Evolutionary conservation across 1,140 invertebrate genomes (phyloP).

Genomic region (Drosophila biarmipes): DNA sequence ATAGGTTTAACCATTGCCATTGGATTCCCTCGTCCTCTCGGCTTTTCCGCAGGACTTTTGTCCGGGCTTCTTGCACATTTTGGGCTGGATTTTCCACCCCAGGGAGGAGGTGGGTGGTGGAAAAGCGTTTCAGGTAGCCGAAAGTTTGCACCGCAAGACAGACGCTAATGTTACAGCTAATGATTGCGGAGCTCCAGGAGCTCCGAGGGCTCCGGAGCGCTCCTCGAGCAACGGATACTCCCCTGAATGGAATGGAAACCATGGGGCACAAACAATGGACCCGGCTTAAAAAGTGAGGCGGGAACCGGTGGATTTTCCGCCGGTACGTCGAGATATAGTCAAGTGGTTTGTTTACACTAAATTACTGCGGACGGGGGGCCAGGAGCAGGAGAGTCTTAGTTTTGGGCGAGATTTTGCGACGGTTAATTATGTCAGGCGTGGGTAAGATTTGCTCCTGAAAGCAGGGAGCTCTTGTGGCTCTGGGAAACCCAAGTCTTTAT

Average conservation of each 20-base stretch:
- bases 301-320: constrained; percentile 7
- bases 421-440: constrained; percentile 32
- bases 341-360: constrained; percentile 41
- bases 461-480: background rate
- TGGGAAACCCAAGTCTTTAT: too few relatives aligned
- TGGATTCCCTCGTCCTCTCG: constrained; percentile 31
- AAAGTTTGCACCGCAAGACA: constrained; percentile 46
- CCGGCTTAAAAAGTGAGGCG: constrained; percentile 27
- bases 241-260: constrained; percentile 8
- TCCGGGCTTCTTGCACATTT: constrained; percentile 3
- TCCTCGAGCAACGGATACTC: constrained; percentile 6
- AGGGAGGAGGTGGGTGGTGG: background rate
- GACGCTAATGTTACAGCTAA: constrained; percentile 52
- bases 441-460: background rate
- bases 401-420: background rate
- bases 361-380: constrained; percentile 15
- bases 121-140: constrained; percentile 37
- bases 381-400: constrained; percentile 1
- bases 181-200: constrained; percentile 31
- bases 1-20: constrained; percentile 65
- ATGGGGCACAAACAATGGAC: constrained; percentile 22
- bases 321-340: constrained; percentile 10
- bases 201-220: too few relatives aligned
- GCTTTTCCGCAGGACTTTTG: background rate
- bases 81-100: constrained; percentile 12